phyloP scores from a whole-genome alignment of 2,888 invertebrate species.

The Nomada ruficornis region DNA sequence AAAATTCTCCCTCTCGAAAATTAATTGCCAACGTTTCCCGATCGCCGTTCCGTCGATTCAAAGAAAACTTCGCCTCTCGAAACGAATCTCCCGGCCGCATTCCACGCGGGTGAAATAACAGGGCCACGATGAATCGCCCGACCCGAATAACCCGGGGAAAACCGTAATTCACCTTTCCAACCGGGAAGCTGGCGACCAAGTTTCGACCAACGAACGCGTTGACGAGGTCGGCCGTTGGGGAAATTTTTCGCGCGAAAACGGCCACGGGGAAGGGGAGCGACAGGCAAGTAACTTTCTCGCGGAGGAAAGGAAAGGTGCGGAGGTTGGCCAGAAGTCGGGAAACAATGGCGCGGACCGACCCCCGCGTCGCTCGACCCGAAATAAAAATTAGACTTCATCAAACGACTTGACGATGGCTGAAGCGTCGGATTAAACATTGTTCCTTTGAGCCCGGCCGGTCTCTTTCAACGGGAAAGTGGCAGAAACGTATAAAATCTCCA shows the following conservation, averaged over 20 bases:
- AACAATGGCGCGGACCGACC: constrained; percentile 42
- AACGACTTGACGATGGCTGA: constrained; percentile 54
- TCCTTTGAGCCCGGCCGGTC: constrained; percentile 61
- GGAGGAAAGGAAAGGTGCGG: constrained; percentile 8
- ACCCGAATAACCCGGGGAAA: neutral
- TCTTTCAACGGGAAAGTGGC: constrained; percentile 19
- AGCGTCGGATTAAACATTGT: constrained; percentile 69
- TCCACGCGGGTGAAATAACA: neutral
- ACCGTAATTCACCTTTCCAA: neutral
- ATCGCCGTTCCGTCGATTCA: neutral
- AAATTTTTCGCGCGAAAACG: constrained; percentile 33
- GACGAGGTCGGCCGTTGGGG: constrained; percentile 17
- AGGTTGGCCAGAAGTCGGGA: constrained; percentile 3
- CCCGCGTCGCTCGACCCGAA: constrained; percentile 63
- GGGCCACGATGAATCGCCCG: neutral
- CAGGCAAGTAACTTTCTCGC: constrained; percentile 7
- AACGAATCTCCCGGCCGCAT: neutral
- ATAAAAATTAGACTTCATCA: constrained; percentile 71
- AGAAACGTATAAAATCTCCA: constrained; percentile 21
- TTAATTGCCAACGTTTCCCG: neutral
- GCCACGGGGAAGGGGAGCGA: neutral
- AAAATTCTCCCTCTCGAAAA: neutral
- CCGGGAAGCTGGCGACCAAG: neutral
- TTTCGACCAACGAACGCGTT: constrained; percentile 1
- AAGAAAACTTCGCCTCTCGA: neutral